Evolutionary conservation across 2,888 invertebrate species (phyloP).

Genomic region (Drosophila trichaetosa): DNA sequence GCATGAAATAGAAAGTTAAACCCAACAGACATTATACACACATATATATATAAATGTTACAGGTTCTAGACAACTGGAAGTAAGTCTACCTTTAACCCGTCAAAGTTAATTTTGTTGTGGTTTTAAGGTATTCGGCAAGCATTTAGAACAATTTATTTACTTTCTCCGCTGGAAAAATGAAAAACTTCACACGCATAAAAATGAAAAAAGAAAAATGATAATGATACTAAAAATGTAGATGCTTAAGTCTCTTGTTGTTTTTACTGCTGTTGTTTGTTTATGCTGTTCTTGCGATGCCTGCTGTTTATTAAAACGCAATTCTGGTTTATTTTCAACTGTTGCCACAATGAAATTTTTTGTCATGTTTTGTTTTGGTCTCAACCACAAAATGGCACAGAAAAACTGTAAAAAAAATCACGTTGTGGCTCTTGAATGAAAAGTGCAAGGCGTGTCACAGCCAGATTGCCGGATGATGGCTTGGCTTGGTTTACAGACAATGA

Average conservation of each 20-base stretch:
- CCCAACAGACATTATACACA: conserved; percentile 1
- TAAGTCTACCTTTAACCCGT: conserved; percentile 42
- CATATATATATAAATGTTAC: not conserved
- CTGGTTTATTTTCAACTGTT: conserved; percentile 61
- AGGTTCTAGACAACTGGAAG: conserved; percentile 68
- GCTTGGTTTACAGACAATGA: conserved; percentile 29
- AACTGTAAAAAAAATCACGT: conserved; percentile 54
- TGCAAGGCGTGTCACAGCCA: conserved; percentile 54
- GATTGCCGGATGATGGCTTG: conserved; percentile 16
- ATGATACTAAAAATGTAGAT: conserved; percentile 10
- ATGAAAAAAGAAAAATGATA: conserved; percentile 1
- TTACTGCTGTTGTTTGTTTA: conserved; percentile 30
- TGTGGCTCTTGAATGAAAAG: conserved; percentile 54
- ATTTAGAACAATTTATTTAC: conserved; percentile 72
- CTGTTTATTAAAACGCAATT: conserved; percentile 74
- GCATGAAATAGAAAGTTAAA: conserved; percentile 72
- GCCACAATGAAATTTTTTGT: conserved; percentile 62
- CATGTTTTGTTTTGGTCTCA: conserved; percentile 42
- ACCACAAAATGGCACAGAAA: conserved; percentile 74
- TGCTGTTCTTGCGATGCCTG: conserved; percentile 29
- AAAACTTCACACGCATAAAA: conserved; percentile 68
- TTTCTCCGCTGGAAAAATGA: conserved; percentile 58
- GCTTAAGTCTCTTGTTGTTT: conserved; percentile 34
- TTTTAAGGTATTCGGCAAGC: conserved; percentile 46
- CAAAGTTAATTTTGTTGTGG: conserved; percentile 34